Base-by-base conservation (phyloP, 1,140 invertebrate species). In the Drosophila bocqueti region DNA sequence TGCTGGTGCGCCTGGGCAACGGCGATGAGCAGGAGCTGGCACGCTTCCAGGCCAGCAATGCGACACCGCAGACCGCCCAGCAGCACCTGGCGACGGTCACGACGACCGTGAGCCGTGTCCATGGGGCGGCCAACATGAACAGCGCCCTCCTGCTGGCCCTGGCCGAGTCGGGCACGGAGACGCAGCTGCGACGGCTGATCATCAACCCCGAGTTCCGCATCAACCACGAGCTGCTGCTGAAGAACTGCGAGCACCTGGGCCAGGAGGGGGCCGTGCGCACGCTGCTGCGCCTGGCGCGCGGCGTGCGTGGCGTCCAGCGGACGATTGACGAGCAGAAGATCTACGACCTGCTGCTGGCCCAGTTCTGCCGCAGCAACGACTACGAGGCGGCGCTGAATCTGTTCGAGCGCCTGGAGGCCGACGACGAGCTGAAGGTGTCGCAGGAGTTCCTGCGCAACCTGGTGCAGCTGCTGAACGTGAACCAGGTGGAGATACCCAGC, bases 321-420 rank as follows among this genome's bases (percentile, higher is more conserved):
- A 76, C 77, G 1, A 69, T 93, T 5, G 66, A 94, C 55, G 80
- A 92, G 72, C 72, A 87, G 68, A 62, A 81, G 18, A 83, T 94
- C 21, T 94, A 94, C 55, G 78, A 93, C 21, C 81, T 83, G 71
- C 81, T 94, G 9, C 78, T 94, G 66, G 69, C 81, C 15, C 83
- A 93, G 54, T 94, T 94, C 59, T 71, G 92, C 92, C 92, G 93
- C 86, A 68, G 50, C 18, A 93, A 93, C 59, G 90, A 94, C 73
- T 92, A 74, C 64, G 64, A 93, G 50, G 73, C 79, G 7, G 93
- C 93, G 1, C 31, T 93, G 3, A 71, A 84, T 45, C 79, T 94
- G 13, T 93, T 80, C 45, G 81, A 93, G 13, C 69, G 89, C 24
- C 87, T 94, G 62, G 67, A 93, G 31, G 79, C 77, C 10, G 92